Evolutionary conservation across 2,113 vertebrate species (phyloP).

Genomic region (Nestor notabilis): DNA sequence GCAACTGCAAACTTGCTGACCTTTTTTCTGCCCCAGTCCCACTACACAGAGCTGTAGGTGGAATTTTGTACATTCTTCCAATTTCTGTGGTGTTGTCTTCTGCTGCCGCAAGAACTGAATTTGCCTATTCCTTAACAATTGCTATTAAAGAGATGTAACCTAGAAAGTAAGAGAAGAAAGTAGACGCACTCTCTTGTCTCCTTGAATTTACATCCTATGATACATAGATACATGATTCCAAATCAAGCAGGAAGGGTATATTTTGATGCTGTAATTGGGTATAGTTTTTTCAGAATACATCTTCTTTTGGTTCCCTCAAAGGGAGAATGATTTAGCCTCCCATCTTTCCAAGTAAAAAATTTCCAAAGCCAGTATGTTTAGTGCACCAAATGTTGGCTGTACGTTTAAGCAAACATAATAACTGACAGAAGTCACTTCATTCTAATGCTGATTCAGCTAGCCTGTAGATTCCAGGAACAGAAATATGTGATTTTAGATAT

Average conservation of each 20-base stretch:
- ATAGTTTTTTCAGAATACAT: background rate
- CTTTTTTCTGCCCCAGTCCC: background rate
- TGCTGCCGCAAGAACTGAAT: background rate
- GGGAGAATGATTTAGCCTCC: background rate
- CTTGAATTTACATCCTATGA: background rate
- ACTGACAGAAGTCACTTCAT: background rate
- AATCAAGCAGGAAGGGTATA: background rate
- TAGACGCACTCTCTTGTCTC: rapidly evolving
- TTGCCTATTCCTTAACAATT: background rate
- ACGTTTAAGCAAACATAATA: background rate
- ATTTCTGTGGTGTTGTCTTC: conserved; percentile 6
- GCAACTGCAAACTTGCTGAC: background rate
- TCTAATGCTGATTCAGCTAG: background rate
- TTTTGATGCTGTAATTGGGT: background rate
- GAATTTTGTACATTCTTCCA: conserved; percentile 58
- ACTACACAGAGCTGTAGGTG: conserved; percentile 38
- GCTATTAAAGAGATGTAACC: background rate
- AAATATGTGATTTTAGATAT: background rate
- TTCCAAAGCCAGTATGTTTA: background rate
- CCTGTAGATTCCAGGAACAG: background rate
- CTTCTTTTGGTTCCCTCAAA: background rate
- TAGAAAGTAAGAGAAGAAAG: background rate
- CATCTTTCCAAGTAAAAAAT: background rate
- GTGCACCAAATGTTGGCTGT: background rate
- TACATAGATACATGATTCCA: background rate